Evolutionary conservation across 1,140 invertebrate species (phyloP), one percentile per base, ranked within the genome.

Genomic region (Procambarus clarkii): DNA sequence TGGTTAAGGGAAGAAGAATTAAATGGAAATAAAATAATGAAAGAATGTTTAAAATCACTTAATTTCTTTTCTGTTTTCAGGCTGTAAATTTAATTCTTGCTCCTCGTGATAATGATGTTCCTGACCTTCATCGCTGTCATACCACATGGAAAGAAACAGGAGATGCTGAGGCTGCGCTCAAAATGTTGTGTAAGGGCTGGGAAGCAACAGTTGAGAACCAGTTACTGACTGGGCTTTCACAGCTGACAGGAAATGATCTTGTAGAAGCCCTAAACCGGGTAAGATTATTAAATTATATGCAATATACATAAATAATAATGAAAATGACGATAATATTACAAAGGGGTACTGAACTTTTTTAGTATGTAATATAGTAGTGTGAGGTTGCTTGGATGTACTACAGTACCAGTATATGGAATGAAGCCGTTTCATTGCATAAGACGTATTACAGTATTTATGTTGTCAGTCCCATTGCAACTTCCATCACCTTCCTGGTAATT

Each of bases 181-280:
- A 87, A 71, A 87, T 87, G 71, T 15, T 87, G 34, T 87, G 85
- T 60, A 87, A 87, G 85, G 85, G 85, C 74, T 87, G 85, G 85
- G 85, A 87, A 34, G 74, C 85, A n/a, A 87, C 85, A 45, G 85
- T 87, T 58, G 85, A 87, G 76, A 76, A 69, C 3, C 85, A 87
- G 76, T 64, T 87, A 3, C 50, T 87, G 13, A 87, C 85, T n/a
- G 85, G 85, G 21, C 85, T 87, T 4, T 48, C 76, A n/a, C 85
- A 87, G 48, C 24, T 58, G 50, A 86, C 83, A 34, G 85, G 85
- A 71, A 87, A 87, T 79, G 85, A 87, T n/a, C 74, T 87, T 24
- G 85, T 87, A n/a, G 85, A 87, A 60, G 85, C 85, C 7, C 76
- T 87, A 21, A 87, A 87, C 74, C 45, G 76, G 50, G 84, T 86